Conservation (phyloP, 1,140 invertebrate genomes). For the Bombyx mori region DNA sequence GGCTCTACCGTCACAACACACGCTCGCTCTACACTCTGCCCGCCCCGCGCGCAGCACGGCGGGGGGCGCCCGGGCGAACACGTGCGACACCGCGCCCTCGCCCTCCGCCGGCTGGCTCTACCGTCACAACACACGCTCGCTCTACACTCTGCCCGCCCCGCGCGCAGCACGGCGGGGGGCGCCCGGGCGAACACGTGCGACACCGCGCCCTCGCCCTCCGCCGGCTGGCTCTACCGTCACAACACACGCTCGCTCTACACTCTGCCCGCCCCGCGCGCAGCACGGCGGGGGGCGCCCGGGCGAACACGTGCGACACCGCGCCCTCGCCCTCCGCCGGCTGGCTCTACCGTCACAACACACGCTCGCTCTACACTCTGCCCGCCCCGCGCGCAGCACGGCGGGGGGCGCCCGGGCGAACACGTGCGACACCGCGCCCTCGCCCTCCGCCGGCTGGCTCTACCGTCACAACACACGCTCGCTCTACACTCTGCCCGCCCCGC, state of each 20-base stretch:
- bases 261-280: too few relatives aligned
- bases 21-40: conserved; percentile 73
- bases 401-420: conserved; percentile 87
- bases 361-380: conserved; percentile 73
- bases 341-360: too few relatives aligned
- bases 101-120: conserved; percentile 67
- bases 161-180: conserved; percentile 88
- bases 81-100: conserved; percentile 36
- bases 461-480: background rate
- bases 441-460: conserved; percentile 67
- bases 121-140: background rate
- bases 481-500: too few relatives aligned
- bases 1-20: too few relatives aligned
- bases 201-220: conserved; percentile 20
- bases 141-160: too few relatives aligned
- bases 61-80: conserved; percentile 87
- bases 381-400: conserved; percentile 79
- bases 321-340: conserved; percentile 8
- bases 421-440: conserved; percentile 32
- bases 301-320: conserved; percentile 72
- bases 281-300: conserved; percentile 87
- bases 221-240: conserved; percentile 66
- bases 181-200: conserved; percentile 79
- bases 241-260: too few relatives aligned
- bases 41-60: conserved; percentile 79